Evolutionary conservation across 1,140 invertebrate genomes (phyloP).

Genomic region (Potamilus streckersoni): DNA sequence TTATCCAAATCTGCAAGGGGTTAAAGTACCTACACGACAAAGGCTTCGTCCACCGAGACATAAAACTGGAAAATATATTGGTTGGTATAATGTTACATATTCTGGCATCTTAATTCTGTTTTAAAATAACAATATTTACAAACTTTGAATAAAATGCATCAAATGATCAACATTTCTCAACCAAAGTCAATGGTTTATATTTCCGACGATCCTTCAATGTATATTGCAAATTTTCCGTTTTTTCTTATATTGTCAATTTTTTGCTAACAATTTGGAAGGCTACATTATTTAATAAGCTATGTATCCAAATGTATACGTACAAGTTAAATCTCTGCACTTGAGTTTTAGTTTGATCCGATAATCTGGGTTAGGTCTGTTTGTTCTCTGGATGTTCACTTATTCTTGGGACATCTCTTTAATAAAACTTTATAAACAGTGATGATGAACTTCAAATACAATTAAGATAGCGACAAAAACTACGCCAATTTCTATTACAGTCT

Average conservation of each 20-base stretch:
- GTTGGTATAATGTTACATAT: slow-evolving; percentile 37
- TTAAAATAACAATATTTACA: background rate
- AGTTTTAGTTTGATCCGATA: too few relatives aligned
- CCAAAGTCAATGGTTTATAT: background rate
- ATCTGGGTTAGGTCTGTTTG: too few relatives aligned
- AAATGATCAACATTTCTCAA: too few relatives aligned
- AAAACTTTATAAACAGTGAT: background rate
- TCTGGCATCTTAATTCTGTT: background rate
- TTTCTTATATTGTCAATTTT: too few relatives aligned
- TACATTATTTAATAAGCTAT: too few relatives aligned
- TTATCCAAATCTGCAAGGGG: slow-evolving; percentile 44
- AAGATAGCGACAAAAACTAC: background rate
- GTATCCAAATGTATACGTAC: too few relatives aligned
- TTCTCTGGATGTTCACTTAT: too few relatives aligned
- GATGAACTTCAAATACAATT: background rate
- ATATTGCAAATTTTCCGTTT: background rate
- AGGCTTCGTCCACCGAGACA: slow-evolving; percentile 57
- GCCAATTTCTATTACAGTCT: background rate
- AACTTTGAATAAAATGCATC: too few relatives aligned
- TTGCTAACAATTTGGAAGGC: too few relatives aligned
- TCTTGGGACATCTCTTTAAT: background rate
- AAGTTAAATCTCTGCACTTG: too few relatives aligned
- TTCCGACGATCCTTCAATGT: background rate
- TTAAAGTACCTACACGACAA: slow-evolving; percentile 54
- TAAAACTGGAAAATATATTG: slow-evolving; percentile 62